Evolutionary conservation across 30 jellyfish, hydroid and myxozoan genomes (phyloP).

Genomic region (Catostylus mosaicus): DNA sequence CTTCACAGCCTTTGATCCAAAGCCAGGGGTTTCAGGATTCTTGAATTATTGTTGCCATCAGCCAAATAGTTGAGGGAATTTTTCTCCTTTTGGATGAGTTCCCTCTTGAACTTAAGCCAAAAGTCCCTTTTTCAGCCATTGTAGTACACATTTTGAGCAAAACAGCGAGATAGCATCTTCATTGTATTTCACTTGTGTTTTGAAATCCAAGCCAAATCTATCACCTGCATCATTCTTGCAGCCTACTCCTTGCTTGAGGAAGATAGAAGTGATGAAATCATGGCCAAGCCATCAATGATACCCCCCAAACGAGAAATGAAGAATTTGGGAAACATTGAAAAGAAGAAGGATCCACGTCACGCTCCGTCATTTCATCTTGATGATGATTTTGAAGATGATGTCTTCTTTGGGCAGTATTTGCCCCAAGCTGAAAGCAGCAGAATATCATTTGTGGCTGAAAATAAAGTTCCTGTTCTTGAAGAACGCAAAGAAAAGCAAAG

Average conservation of each 20-base stretch:
- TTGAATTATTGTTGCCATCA: too few relatives aligned
- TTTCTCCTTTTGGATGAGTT: too few relatives aligned
- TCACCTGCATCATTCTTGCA: too few relatives aligned
- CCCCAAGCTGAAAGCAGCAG: slow-evolving; percentile 80
- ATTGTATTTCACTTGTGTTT: too few relatives aligned
- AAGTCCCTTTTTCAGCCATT: too few relatives aligned
- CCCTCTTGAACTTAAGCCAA: too few relatives aligned
- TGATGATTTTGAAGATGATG: slow-evolving; percentile 75
- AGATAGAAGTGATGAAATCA: not conserved
- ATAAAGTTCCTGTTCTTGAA: not conserved
- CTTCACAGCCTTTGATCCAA: too few relatives aligned
- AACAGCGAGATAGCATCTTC: too few relatives aligned
- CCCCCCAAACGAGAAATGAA: not conserved
- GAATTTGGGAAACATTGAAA: not conserved
- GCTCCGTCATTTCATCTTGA: slow-evolving; percentile 72
- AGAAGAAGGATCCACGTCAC: not conserved
- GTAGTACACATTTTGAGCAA: too few relatives aligned
- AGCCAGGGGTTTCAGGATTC: too few relatives aligned
- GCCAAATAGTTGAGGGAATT: too few relatives aligned
- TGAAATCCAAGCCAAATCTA: too few relatives aligned
- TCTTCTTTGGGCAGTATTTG: slow-evolving; percentile 69
- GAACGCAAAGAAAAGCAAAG: not conserved
- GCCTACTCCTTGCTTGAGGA: slow-evolving; percentile 42
- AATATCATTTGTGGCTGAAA: slow-evolving; percentile 29
- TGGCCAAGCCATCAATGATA: slow-evolving; percentile 35